Base-by-base conservation (phyloP, 2,888 invertebrate genomes). In the Agonopterix arenella region DNA sequence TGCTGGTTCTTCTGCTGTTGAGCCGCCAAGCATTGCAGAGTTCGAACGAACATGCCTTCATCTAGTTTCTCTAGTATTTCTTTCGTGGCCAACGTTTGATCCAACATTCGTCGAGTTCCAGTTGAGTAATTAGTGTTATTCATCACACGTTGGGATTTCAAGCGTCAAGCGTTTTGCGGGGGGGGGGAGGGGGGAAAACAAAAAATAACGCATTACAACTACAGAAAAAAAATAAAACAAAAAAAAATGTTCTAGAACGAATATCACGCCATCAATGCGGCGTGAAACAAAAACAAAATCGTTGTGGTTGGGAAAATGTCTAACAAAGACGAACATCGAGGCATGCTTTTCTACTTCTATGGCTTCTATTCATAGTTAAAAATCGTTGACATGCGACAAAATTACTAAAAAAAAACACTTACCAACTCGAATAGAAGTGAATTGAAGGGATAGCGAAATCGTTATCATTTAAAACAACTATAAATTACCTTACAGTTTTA, bases 131-230 rank as follows among this genome's bases (percentile, higher is more conserved):
- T 11, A 76, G 70, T 76, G 78, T 81, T 79, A 80, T 78, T 77
- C 75, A 64, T 82, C 85, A 84, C 82, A 84, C 85, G 80, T 51
- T 79, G 80, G 85, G 81, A 82, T 84, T 84, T 80, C 81, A 89
- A 89, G 89, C 89, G 80, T 85, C 86, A 88, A 88, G 84, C 89
- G 84, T 68, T 80, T 84, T 84, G 84, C 84, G 82, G 68, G 76
- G 76, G 79, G 58, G 68, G 75, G 76, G n/a, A n/a, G 79, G 58
- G 79, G 75, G 75, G 84, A 76, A 79, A 86, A 89, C 82, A 78
- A 84, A 89, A 89, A 86, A 89, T 86, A 80, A 82, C 78, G 88
- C 88, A 89, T 89, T 89, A 89, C 89, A 89, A 89, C 89, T 89
- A 89, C 85, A 82, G 84, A 85, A 86, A 88, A 79, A 65, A 63